phyloP scores from a whole-genome alignment of 2,888 invertebrate species.

The Megalurothrips usitatus region DNA sequence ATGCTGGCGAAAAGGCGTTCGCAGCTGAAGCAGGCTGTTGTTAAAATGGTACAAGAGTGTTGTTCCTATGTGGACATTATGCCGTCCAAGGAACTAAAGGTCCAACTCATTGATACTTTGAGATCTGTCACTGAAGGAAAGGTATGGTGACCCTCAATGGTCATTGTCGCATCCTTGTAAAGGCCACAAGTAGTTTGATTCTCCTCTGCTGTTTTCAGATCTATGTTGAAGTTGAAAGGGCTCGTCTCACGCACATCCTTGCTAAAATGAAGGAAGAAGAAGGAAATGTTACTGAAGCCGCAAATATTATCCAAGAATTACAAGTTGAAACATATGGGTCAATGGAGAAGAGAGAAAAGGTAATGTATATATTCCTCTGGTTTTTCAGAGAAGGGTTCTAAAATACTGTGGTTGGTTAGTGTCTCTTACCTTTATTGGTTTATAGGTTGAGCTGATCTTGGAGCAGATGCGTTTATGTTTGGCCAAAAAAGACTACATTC shows the following conservation, averaged over 20 bases:
- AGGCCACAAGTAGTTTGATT: neutral
- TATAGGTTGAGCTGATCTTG: constrained; percentile 77
- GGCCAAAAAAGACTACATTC: constrained; percentile 90
- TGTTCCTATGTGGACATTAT: constrained; percentile 88
- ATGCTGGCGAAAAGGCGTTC: constrained; percentile 88
- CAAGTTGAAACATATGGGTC: constrained; percentile 98
- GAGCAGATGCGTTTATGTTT: constrained; percentile 98
- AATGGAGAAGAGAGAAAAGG: constrained; percentile 96
- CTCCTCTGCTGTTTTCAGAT: constrained; percentile 56
- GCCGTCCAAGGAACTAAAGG: constrained; percentile 81
- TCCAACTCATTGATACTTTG: constrained; percentile 93
- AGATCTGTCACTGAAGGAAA: constrained; percentile 95
- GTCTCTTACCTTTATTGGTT: neutral
- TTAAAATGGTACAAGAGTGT: constrained; percentile 95
- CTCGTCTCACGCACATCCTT: constrained; percentile 85
- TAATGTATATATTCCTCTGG: constrained; percentile 33
- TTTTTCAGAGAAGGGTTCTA: constrained; percentile 16
- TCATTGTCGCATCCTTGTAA: too few relatives aligned
- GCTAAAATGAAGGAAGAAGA: constrained; percentile 81
- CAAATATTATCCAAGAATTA: constrained; percentile 89
- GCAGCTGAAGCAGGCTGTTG: constrained; percentile 94
- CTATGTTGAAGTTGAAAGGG: constrained; percentile 99
- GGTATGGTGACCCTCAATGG: constrained; percentile 45
- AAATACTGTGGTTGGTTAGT: neutral
- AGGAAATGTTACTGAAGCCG: constrained; percentile 81